Conservation (phyloP, 2,797 vertebrate genomes). For the Pseudomugil tenellus region DNA sequence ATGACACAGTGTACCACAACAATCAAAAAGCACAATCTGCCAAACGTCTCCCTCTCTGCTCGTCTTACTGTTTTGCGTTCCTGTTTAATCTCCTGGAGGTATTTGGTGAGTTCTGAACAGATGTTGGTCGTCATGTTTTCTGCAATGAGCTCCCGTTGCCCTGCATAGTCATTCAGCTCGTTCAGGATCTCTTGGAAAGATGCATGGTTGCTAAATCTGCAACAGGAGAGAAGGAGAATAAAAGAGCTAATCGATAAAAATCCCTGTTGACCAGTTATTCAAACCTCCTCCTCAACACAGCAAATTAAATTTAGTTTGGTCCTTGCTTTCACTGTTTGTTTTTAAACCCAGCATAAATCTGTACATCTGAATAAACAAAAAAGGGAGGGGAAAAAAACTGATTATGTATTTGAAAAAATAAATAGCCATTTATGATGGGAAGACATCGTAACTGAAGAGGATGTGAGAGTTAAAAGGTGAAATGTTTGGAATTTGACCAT, state of each 20-base stretch:
- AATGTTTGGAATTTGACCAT: no score
- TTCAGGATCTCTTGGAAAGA: slow-evolving; percentile 94
- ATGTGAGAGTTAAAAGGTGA: no score
- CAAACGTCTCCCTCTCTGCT: not conserved
- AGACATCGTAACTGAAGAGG: no score
- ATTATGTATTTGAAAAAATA: no score
- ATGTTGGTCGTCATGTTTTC: slow-evolving; percentile 91
- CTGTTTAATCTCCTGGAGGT: slow-evolving; percentile 90
- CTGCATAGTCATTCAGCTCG: slow-evolving; percentile 93
- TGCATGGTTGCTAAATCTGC: slow-evolving; percentile 91
- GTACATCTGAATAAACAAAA: no score
- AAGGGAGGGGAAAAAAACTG: no score
- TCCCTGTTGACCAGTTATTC: not conserved
- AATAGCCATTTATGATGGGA: no score
- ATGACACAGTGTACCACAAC: not conserved
- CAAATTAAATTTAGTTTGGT: not conserved
- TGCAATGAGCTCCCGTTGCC: slow-evolving; percentile 92
- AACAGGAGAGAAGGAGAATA: slow-evolving; percentile 19
- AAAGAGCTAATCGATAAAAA: not conserved
- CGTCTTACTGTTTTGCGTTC: slow-evolving; percentile 92
- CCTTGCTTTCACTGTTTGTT: no score
- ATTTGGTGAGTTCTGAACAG: slow-evolving; percentile 88
- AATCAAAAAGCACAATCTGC: not conserved
- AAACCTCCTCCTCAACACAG: not conserved
- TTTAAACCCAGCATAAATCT: no score